Percentiles rank a stretch among this genome's conserved stretches.
phyloP scores from a whole-genome alignment of 1,140 invertebrate species.

The Ctenoplectra terminalis region DNA sequence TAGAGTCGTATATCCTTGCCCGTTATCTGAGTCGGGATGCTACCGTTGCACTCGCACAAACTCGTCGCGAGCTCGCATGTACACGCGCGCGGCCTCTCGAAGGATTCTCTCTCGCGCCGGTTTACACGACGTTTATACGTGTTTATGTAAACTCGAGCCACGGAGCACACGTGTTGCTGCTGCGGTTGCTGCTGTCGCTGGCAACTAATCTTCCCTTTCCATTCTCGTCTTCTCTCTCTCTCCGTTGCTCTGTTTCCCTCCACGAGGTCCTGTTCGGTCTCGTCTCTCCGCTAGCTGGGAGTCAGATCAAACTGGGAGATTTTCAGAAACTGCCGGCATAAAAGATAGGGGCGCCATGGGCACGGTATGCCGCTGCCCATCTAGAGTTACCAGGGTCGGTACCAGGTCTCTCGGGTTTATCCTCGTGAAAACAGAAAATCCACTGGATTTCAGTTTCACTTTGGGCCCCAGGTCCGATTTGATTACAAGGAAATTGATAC shows the following conservation, averaged over 20 bases:
- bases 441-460: neutral
- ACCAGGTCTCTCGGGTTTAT: neutral
- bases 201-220: constrained; percentile 61
- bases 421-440: constrained; percentile 29
- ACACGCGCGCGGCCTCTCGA: neutral
- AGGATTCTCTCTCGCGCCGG: constrained; percentile 47
- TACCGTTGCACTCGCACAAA: constrained; percentile 74
- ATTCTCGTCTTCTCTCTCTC: constrained; percentile 15
- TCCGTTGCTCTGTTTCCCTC: neutral
- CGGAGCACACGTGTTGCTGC: constrained; percentile 63
- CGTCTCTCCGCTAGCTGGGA: constrained; percentile 16
- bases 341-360: constrained; percentile 79
- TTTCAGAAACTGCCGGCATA: constrained; percentile 76
- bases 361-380: constrained; percentile 70
- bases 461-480: neutral
- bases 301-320: constrained; percentile 78
- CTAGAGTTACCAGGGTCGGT: constrained; percentile 77
- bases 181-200: constrained; percentile 64
- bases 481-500: constrained; percentile 37
- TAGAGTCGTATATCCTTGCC: constrained; percentile 75
- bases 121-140: constrained; percentile 74
- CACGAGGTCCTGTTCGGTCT: constrained; percentile 14
- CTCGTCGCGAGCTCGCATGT: neutral
- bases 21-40: constrained; percentile 79
- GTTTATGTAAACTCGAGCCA: constrained; percentile 73